These are phyloP conservation scores for Pampusana beccarii DNA, from an alignment of 2,113 vertebrate species.

Conservation along the genomic window DNA sequence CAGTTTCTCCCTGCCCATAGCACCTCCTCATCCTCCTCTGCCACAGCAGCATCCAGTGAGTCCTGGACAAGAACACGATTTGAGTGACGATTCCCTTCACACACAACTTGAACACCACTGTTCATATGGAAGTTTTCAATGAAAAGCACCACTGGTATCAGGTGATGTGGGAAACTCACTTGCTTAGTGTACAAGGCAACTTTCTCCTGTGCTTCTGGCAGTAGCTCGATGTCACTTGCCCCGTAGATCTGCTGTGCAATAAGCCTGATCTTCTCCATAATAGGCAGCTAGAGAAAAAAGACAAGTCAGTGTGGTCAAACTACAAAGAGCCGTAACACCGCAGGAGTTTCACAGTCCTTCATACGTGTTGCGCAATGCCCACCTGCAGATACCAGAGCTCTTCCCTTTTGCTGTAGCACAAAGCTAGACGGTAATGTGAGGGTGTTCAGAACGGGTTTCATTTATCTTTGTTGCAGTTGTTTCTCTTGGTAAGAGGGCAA, in stretches of 20 bases:
- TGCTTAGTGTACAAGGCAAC: constrained; percentile 92
- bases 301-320: background rate
- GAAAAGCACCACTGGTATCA: background rate
- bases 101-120: background rate
- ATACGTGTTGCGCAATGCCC: fast-evolving
- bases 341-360: background rate
- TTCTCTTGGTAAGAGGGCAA: background rate
- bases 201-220: constrained; percentile 92
- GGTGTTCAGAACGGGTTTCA: background rate
- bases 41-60: background rate
- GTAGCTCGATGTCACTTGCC: constrained; percentile 91
- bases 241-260: constrained; percentile 96
- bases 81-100: background rate
- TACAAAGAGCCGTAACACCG: background rate
- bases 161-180: constrained; percentile 66
- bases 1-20: background rate
- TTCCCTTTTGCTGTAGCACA: background rate
- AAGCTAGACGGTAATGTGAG: background rate
- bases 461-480: background rate
- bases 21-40: background rate
- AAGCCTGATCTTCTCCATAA: constrained; percentile 91
- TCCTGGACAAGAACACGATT: background rate
- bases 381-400: background rate
- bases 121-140: background rate
- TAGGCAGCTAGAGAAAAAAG: constrained; percentile 78